Conservation (phyloP, 1,140 invertebrate species). For the Phocides pigmalion region DNA sequence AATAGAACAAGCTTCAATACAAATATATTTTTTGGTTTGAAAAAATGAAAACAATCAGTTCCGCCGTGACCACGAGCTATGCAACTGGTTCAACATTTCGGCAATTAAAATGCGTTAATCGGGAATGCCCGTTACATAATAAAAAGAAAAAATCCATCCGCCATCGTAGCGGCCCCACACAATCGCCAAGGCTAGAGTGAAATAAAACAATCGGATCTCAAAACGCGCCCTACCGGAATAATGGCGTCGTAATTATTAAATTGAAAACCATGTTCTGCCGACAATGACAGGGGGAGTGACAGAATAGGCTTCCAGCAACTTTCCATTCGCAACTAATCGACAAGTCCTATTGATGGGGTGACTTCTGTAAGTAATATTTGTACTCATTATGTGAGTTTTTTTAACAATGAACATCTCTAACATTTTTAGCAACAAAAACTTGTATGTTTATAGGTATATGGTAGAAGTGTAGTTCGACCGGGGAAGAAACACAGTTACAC, state of each 20-base stretch:
- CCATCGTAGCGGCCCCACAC: slow-evolving; percentile 44
- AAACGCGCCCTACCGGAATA: slow-evolving; percentile 68
- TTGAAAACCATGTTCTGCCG: slow-evolving; percentile 62
- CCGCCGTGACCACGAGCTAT: too few relatives aligned
- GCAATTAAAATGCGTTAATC: too few relatives aligned
- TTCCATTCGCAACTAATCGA: slow-evolving; percentile 44
- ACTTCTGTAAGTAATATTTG: background rate
- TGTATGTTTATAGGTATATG: too few relatives aligned
- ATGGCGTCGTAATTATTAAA: slow-evolving; percentile 76
- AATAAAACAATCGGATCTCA: slow-evolving; percentile 76
- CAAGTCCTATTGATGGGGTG: slow-evolving; percentile 19
- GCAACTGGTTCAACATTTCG: too few relatives aligned
- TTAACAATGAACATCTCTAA: background rate
- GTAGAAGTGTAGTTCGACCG: too few relatives aligned
- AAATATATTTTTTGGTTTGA: too few relatives aligned
- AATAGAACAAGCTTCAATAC: too few relatives aligned
- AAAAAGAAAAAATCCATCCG: background rate
- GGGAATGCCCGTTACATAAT: too few relatives aligned
- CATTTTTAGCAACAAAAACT: background rate
- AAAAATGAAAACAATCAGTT: too few relatives aligned
- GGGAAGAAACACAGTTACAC: too few relatives aligned
- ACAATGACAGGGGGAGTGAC: slow-evolving; percentile 29
- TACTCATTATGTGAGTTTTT: too few relatives aligned
- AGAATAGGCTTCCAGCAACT: slow-evolving; percentile 41
- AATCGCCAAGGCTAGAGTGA: slow-evolving; percentile 58